Percentiles rank a stretch among this genome's conserved stretches.
phyloP scores from a whole-genome alignment of 2,797 vertebrate genomes.

The Danio kyathit region DNA sequence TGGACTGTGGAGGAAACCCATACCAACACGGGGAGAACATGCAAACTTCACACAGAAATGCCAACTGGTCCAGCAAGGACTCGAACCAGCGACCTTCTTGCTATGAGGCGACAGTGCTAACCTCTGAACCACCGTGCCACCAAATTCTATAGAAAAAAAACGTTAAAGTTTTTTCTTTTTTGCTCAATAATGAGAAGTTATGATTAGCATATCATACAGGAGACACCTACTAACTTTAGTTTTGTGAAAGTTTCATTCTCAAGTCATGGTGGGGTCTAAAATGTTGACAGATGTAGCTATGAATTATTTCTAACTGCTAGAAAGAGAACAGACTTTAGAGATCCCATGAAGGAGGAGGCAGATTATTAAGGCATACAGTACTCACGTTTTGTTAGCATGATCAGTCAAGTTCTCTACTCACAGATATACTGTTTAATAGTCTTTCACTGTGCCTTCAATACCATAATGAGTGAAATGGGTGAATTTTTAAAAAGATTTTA shows the following conservation, averaged over 20 bases:
- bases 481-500: too few relatives aligned
- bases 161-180: neutral
- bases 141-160: neutral
- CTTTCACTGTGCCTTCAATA: neutral
- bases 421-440: neutral
- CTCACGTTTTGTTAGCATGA: conserved; percentile 14
- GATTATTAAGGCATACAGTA: neutral
- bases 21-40: too few relatives aligned
- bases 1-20: too few relatives aligned
- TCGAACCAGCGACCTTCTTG: too few relatives aligned
- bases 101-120: too few relatives aligned
- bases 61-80: too few relatives aligned
- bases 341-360: conserved; percentile 11
- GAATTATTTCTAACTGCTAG: conserved; percentile 59
- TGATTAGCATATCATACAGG: neutral
- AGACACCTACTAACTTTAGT: neutral
- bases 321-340: conserved; percentile 61
- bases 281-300: conserved; percentile 69
- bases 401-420: neutral
- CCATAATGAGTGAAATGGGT: too few relatives aligned
- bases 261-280: conserved; percentile 57
- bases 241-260: conserved; percentile 55
- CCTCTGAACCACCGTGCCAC: too few relatives aligned
- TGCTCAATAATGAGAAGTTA: neutral
- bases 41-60: too few relatives aligned